Conservation (phyloP, 2,113 vertebrate genomes). For the Tinamus guttatus region DNA sequence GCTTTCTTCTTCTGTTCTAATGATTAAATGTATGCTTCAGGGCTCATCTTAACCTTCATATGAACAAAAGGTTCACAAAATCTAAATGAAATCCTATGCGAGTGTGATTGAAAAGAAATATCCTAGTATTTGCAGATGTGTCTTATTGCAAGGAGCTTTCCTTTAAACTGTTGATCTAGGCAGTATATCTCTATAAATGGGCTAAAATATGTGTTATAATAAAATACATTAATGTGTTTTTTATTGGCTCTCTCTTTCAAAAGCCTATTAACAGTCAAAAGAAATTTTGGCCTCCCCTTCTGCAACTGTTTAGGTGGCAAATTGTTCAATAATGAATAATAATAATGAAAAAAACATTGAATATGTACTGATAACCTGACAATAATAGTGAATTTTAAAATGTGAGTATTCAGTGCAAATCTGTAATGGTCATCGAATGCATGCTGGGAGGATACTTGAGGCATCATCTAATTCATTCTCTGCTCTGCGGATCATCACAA, state of each 20-base stretch:
- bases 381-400: background rate
- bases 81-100: background rate
- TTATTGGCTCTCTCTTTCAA: background rate
- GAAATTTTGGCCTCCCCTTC: background rate
- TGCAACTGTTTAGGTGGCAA: background rate
- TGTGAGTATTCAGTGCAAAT: background rate
- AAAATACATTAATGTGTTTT: background rate
- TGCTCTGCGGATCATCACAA: background rate
- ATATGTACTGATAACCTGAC: background rate
- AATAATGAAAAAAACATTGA: background rate
- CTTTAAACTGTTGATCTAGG: background rate
- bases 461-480: background rate
- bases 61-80: background rate
- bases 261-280: background rate
- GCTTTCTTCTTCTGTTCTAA: slow-evolving; percentile 27
- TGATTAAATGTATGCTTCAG: background rate
- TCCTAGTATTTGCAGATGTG: background rate
- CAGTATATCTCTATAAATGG: background rate
- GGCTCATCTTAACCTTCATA: background rate
- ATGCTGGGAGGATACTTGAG: background rate
- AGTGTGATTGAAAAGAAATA: background rate
- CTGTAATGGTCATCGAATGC: background rate
- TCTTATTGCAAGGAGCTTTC: background rate
- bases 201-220: background rate
- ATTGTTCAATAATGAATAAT: background rate